Evolutionary conservation across 2,797 vertebrate species (phyloP).

Genomic region (Falco concolor): DNA sequence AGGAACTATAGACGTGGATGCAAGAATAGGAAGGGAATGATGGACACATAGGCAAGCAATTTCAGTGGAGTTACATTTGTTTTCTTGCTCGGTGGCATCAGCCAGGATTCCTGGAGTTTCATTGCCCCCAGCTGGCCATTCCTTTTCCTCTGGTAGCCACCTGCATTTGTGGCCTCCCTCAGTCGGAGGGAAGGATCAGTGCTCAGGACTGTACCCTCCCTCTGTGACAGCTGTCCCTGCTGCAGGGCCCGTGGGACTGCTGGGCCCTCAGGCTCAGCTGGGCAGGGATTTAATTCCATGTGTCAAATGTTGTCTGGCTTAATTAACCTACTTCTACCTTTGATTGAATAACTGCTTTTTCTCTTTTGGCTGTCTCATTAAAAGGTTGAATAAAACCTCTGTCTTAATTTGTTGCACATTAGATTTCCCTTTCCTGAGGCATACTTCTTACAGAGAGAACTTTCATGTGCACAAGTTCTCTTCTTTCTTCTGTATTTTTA

Average conservation of each 20-base stretch:
- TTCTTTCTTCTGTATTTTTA: not conserved
- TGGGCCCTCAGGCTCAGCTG: not conserved
- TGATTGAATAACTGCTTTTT: not conserved
- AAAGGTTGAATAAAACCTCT: not conserved
- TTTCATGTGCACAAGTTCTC: fast-evolving
- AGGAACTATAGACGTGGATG: not conserved
- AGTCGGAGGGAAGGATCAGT: not conserved
- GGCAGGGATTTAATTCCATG: not conserved
- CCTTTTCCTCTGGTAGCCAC: not conserved
- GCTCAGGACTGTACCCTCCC: not conserved
- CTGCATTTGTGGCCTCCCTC: fast-evolving
- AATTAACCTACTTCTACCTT: conserved; percentile 4
- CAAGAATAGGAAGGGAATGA: not conserved
- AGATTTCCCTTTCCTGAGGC: not conserved
- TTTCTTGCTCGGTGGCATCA: not conserved
- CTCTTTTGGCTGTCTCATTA: not conserved
- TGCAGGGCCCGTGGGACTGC: not conserved
- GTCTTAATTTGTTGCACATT: not conserved
- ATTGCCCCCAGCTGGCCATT: conserved; percentile 52
- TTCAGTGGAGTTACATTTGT: not conserved
- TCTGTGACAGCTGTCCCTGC: not conserved
- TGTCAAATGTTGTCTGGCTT: not conserved
- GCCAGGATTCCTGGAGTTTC: conserved; percentile 17
- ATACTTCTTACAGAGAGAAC: not conserved
- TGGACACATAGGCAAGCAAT: not conserved